Base-by-base conservation (phyloP, 2,797 vertebrate genomes). In the Octomys mimax region DNA sequence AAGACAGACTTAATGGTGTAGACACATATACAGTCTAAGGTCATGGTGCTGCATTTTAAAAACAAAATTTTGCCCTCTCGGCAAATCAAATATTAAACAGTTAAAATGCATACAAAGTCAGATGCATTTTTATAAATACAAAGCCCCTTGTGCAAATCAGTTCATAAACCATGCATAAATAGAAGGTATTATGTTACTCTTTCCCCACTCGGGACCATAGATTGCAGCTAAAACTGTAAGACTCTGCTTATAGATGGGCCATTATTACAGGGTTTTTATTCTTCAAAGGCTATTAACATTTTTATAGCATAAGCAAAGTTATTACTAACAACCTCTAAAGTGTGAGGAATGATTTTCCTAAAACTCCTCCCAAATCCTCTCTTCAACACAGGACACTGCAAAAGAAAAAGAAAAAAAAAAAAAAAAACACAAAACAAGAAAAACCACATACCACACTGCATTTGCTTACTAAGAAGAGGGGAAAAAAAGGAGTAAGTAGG, bases 311-410 rank as follows among this genome's bases (percentile, higher is more conserved):
- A 97, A 92, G 93, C 64, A 95, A 22, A 89, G 95, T 94, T 97
- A 98, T 70, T 95, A 95, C 61, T 94, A 96, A 75, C 89, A 98
- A 96, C 92, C 97, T 97, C 68, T 96, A 96, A 96, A 95, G 92
- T 87, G 86, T 92, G 95, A 97, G 95, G 87, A 97, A 97, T 89
- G 93, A 96, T 92, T 97, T 97, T 87, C 85, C 96, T 87, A 75
- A 92, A 95, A 96, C 90, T 92, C 89, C 88, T 96, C 94, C 82
- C 82, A 93, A 92, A 89, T 77, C 97, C 82, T 96, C 10, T 0
- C 87, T 94, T 93, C 91, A 66, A 97, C 86, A 96, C 49, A 96
- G 0, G 94, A 88, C 77, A 54, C 26, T 96, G 1, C 7, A 36
- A 36, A 70, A 42, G 42, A 42, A n/a, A 19, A 70, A 68, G 18